Conservation (phyloP, 2,797 vertebrate genomes). For the Adelosebastes latens region DNA sequence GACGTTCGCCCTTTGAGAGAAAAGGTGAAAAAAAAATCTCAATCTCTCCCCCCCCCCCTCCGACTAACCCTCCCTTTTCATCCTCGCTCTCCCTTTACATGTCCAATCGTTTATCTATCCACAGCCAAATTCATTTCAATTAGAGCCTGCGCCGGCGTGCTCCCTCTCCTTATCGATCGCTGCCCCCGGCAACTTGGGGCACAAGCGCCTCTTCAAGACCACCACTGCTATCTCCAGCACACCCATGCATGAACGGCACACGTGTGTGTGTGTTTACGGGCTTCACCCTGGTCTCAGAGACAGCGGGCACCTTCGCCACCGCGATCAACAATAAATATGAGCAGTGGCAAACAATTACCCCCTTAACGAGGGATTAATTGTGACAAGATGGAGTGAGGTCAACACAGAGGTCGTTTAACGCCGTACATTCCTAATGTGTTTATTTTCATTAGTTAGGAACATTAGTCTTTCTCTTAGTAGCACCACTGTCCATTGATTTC, state of each 20-base stretch:
- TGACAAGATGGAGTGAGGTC: slow-evolving; percentile 85
- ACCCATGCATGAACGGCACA: background rate
- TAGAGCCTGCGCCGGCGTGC: slow-evolving; percentile 67
- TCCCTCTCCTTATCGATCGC: slow-evolving; percentile 79
- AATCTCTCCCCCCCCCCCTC: slow-evolving; percentile 23
- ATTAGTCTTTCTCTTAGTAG: slow-evolving; percentile 91
- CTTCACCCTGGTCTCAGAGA: slow-evolving; percentile 49
- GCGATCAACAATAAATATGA: slow-evolving; percentile 83
- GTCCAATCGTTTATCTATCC: slow-evolving; percentile 79
- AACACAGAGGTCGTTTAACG: slow-evolving; percentile 70
- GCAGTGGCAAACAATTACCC: slow-evolving; percentile 83
- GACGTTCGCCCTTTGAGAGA: slow-evolving; percentile 70
- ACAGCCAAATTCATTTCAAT: slow-evolving; percentile 84
- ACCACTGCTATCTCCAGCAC: slow-evolving; percentile 44
- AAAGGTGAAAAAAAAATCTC: slow-evolving; percentile 67
- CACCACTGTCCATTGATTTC: slow-evolving; percentile 87
- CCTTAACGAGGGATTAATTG: slow-evolving; percentile 86
- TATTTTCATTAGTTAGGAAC: slow-evolving; percentile 90
- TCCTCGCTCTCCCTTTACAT: slow-evolving; percentile 63
- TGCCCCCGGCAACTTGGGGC: slow-evolving; percentile 66
- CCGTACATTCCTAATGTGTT: slow-evolving; percentile 86
- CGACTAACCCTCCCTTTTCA: slow-evolving; percentile 38
- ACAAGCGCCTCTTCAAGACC: slow-evolving; percentile 45
- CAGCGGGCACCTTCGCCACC: slow-evolving; percentile 78
- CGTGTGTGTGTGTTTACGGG: slow-evolving; percentile 12